Base-by-base conservation (phyloP, 2,113 vertebrate genomes). In the Mohoua ochrocephala region DNA sequence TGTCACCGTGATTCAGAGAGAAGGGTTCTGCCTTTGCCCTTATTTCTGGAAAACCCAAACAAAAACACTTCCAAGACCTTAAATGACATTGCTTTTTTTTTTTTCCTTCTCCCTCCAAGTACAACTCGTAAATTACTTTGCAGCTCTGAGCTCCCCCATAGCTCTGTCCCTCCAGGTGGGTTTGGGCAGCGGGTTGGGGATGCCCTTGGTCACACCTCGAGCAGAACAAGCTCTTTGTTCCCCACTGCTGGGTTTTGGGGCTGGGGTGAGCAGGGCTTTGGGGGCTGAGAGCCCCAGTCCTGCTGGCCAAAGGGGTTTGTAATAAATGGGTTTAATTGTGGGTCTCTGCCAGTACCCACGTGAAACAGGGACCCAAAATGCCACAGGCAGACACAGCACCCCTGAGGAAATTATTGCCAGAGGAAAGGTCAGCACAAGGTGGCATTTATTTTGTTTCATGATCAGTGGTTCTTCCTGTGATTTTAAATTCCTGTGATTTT, bases 1-100 rank as follows among this genome's bases (percentile, higher is more conserved):
- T 57, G 41, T 8, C 19, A 0, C 18, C 2, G 0, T 3, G 33
- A 16, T 68, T 87, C 49, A 24, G 60, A 92, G 24, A 0, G 0
- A 31, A 61, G 41, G 9, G 10, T 15, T 68, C 83, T 70, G 31
- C 7, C 52, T 82, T 60, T 56, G 30, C 64, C 65, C 39, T 84
- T 39, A 9, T 44, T 59, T 50, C 76, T 85, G 79, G 31, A 54
- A 94, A 85, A 91, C 45, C 53, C 68, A 76, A 86, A 68, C 63
- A 71, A 47, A 83, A 67, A 2, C 49, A 17, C 77, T 53, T 23
- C 44, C 16, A 61, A 57, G n/a, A 31, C 59, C 35, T 77, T 52
- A 76, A 71, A 68, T 31, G 23, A 37, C 79, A 17, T 37, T 0
- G 8, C 1, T 24, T 35, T 44, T 47, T 37, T 24, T 42, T 18